Evolutionary conservation across 2,888 invertebrate species (phyloP).

Genomic region (Griposia aprilina): DNA sequence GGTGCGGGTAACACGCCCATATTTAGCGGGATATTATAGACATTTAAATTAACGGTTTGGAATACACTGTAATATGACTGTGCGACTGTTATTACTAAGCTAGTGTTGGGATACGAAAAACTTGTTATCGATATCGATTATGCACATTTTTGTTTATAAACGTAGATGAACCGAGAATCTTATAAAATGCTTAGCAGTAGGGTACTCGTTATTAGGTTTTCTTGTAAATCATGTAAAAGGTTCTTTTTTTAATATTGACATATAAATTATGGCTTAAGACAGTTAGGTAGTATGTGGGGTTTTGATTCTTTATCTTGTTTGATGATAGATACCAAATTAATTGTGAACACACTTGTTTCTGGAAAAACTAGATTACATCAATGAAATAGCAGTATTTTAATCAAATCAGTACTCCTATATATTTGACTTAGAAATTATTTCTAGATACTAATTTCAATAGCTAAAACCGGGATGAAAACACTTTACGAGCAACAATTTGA

Average conservation of each 20-base stretch:
- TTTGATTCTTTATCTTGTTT: background rate
- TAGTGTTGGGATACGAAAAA: slow-evolving; percentile 67
- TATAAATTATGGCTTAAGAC: background rate
- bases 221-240: background rate
- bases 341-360: background rate
- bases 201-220: background rate
- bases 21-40: slow-evolving; percentile 82
- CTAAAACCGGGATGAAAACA: background rate
- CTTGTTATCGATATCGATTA: slow-evolving; percentile 50
- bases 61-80: slow-evolving; percentile 70
- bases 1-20: slow-evolving; percentile 77
- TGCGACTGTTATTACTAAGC: slow-evolving; percentile 42
- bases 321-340: background rate
- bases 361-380: background rate
- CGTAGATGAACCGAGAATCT: background rate
- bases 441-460: background rate
- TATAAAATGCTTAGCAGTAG: background rate
- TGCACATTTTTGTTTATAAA: background rate
- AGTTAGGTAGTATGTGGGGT: background rate
- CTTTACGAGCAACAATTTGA: slow-evolving; percentile 11
- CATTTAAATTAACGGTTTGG: slow-evolving; percentile 82
- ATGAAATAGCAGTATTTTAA: background rate
- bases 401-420: background rate
- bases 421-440: slow-evolving; percentile 1
- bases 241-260: too few species aligned